Percentiles rank a stretch among this genome's conserved stretches.
Conservation (phyloP, 2,888 invertebrate genomes). For the Galerucella nymphaeae region DNA sequence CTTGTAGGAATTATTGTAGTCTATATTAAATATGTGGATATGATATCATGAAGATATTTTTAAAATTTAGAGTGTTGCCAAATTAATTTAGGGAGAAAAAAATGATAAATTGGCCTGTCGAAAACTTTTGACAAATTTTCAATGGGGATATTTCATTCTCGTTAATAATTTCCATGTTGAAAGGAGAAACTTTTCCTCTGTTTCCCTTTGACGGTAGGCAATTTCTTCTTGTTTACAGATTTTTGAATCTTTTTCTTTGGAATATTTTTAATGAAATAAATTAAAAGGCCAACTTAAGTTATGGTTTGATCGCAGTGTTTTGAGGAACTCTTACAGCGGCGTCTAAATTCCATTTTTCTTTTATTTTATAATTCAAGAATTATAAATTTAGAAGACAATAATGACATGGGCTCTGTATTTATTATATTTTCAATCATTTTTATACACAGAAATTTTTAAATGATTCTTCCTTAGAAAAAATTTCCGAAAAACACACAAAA, state of each 20-base stretch:
- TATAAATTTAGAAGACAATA: too few species aligned
- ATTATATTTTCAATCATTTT: too few species aligned
- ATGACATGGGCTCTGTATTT: too few species aligned
- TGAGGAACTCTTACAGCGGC: not conserved
- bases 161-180: slow-evolving; percentile 7
- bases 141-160: not conserved
- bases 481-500: too few species aligned
- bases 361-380: too few species aligned
- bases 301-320: slow-evolving; percentile 2
- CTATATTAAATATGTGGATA: too few species aligned
- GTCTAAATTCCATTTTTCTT: not conserved
- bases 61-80: too few species aligned
- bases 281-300: slow-evolving; percentile 15
- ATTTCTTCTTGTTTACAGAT: slow-evolving; percentile 22
- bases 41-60: too few species aligned
- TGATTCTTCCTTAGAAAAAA: too few species aligned
- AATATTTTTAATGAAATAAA: slow-evolving; percentile 23
- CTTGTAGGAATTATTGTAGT: too few species aligned
- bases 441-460: too few species aligned
- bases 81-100: too few species aligned
- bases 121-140: slow-evolving; percentile 3
- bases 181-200: not conserved
- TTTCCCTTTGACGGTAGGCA: slow-evolving; percentile 13
- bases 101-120: slow-evolving; percentile 4
- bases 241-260: slow-evolving; percentile 12